Evolutionary conservation across 2,113 vertebrate genomes (phyloP).

Genomic region (Hiodon alosoides): DNA sequence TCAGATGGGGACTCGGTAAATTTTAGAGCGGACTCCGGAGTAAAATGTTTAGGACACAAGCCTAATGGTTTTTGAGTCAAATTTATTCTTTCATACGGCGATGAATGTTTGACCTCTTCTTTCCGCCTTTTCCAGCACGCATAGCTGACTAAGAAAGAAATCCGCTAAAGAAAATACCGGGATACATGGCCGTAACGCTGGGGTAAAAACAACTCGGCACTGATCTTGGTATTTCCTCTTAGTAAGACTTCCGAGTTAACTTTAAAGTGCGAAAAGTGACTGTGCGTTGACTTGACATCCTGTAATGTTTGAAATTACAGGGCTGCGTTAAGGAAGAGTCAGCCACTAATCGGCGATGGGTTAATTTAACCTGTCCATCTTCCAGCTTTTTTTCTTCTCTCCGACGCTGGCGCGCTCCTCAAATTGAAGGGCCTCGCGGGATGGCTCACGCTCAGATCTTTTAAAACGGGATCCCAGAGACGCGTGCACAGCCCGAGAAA

Average conservation of each 20-base stretch:
- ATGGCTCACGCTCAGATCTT: background rate
- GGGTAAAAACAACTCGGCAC: background rate
- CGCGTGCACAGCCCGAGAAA: background rate
- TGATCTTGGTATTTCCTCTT: constrained; percentile 13
- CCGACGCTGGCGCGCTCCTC: background rate
- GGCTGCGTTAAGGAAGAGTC: background rate
- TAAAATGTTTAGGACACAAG: too few relatives aligned
- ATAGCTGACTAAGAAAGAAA: too few relatives aligned
- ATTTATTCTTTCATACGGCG: background rate
- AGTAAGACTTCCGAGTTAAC: constrained; percentile 7
- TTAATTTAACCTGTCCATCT: constrained; percentile 13
- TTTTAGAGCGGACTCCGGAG: too few relatives aligned
- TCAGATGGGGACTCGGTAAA: too few relatives aligned
- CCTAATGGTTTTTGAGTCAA: background rate
- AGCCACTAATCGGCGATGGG: constrained; percentile 9
- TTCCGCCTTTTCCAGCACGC: too few relatives aligned
- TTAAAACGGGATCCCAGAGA: background rate
- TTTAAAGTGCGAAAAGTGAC: constrained; percentile 15
- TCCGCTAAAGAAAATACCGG: too few relatives aligned
- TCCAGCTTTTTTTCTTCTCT: background rate
- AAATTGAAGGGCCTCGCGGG: background rate
- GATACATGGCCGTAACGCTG: background rate
- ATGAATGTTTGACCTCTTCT: too few relatives aligned
- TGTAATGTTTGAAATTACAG: constrained; percentile 25
- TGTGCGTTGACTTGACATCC: constrained; percentile 18